These are phyloP conservation scores for Drosophila falleni DNA, from an alignment of 2,888 invertebrate species.

Conservation along the genomic window DNA sequence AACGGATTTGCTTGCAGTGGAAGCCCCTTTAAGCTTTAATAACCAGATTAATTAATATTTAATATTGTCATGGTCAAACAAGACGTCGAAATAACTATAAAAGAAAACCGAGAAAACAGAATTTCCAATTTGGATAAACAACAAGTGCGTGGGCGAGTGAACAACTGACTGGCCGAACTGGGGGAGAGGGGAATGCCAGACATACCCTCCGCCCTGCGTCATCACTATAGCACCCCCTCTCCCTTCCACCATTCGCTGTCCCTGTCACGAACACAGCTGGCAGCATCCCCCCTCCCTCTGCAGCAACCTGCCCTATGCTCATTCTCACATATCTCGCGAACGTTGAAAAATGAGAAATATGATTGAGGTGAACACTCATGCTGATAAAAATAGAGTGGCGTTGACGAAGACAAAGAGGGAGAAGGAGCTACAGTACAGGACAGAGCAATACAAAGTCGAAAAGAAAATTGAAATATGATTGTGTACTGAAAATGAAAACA, in stretches of 20 bases:
- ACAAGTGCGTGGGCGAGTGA: conserved; percentile 67
- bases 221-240: background rate
- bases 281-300: conserved; percentile 7
- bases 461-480: conserved; percentile 70
- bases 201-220: conserved; percentile 13
- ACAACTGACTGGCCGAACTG: conserved; percentile 43
- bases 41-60: conserved; percentile 77
- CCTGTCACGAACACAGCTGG: conserved; percentile 51
- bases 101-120: conserved; percentile 46
- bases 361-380: conserved; percentile 78
- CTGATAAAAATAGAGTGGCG: conserved; percentile 66
- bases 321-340: conserved; percentile 48
- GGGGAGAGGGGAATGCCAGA: conserved; percentile 18
- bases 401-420: conserved; percentile 50
- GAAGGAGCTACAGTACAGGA: conserved; percentile 28
- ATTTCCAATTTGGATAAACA: conserved; percentile 48
- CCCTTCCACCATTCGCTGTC: conserved; percentile 15
- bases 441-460: conserved; percentile 26
- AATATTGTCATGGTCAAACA: conserved; percentile 77
- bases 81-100: conserved; percentile 55
- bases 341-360: conserved; percentile 76
- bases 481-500: conserved; percentile 62
- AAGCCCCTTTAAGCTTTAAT: conserved; percentile 52
- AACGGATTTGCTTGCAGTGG: conserved; percentile 28
- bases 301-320: conserved; percentile 34